Evolutionary conservation across 2,113 vertebrate species (phyloP), one percentile per base, ranked within the genome.

Genomic region (Channa argus): DNA sequence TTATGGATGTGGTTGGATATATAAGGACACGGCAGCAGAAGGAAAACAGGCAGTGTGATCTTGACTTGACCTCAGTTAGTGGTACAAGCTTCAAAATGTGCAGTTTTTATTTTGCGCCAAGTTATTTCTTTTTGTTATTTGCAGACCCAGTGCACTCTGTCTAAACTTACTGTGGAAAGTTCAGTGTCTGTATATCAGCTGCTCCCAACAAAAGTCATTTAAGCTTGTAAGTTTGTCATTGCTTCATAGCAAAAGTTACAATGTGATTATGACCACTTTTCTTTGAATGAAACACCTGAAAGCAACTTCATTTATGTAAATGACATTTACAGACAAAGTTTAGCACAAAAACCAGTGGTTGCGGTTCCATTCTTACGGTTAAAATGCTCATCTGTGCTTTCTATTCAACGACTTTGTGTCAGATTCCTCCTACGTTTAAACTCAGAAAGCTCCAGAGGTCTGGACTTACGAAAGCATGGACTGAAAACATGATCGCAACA

Each of bases 1-100:
- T 93, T 94, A 93, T 87, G 86, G 69, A 92, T 85, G 88, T 77
- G 92, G 90, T 80, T 54, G 77, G 86, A 79, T 91, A 83, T 86
- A 86, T 84, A 67, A 49, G 43, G 88, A 88, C 82, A 65, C 70
- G 74, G 71, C 52, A 80, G 79, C 51, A 1, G 53, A 80, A 55
- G 47, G 55, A 64, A 89, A 59, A 74, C 77, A 6, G 50, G 53
- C 10, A 4, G 79, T 65, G 63, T 51, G 65, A 69, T 79, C 83
- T 66, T 4, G 2, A 65, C 44, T 63, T 70, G 62, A 82, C 61
- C 78, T 79, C 62, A 5, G 44, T 59, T 49, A 39, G 54, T 45
- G 37, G 43, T 5, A 8, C 52, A 0, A 6, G 37, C 45, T 37
- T 47, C 67, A 49, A 80, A 68, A 63, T 38, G 52, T 71, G 47